phyloP scores from a whole-genome alignment of 2,113 vertebrate species.

The Pomatorhinus ruficollis region DNA sequence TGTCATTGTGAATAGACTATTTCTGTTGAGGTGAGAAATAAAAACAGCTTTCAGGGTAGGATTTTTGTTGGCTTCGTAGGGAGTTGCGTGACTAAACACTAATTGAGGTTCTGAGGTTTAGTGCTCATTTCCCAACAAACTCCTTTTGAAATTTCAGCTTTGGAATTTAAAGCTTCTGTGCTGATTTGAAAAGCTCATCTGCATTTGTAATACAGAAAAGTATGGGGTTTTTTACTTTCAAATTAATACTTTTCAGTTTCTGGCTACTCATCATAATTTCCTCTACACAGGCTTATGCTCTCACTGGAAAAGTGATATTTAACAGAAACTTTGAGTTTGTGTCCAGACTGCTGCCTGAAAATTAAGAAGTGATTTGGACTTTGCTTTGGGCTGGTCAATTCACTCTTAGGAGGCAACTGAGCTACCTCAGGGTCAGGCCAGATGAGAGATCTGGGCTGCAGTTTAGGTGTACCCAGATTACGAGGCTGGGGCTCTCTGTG shows the following conservation, averaged over 20 bases:
- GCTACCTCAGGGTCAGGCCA: neutral
- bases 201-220: neutral
- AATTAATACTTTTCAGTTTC: neutral
- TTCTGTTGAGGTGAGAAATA: conserved; percentile 34
- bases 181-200: conserved; percentile 13
- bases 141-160: conserved; percentile 15
- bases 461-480: neutral
- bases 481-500: neutral
- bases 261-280: neutral
- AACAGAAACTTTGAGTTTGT: neutral
- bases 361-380: neutral
- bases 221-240: neutral
- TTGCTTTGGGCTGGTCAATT: neutral
- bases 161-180: neutral
- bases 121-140: neutral
- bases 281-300: neutral
- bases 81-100: neutral
- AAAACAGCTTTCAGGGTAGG: neutral
- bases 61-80: neutral
- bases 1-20: conserved; percentile 38
- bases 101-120: conserved; percentile 14
- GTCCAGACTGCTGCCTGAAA: neutral
- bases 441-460: neutral
- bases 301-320: neutral
- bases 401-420: neutral